Evolutionary conservation across 2,797 vertebrate genomes (phyloP).

Genomic region (Enteromius treurensis): DNA sequence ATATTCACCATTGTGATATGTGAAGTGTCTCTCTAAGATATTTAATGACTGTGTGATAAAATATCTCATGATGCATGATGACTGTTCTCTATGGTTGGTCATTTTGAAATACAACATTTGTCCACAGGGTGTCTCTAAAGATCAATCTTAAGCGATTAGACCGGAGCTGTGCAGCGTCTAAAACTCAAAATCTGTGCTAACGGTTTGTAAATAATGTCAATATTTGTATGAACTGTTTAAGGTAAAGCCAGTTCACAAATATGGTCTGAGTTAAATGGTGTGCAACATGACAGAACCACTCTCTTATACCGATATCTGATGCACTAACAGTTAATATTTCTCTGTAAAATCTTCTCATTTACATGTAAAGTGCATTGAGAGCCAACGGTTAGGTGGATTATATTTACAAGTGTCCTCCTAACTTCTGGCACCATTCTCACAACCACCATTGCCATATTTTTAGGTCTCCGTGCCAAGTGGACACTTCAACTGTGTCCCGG

Average conservation of each 20-base stretch:
- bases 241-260: not conserved
- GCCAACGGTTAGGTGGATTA: conserved; percentile 17
- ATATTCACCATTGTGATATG: not conserved
- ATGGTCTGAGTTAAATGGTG: not conserved
- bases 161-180: not conserved
- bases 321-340: not conserved
- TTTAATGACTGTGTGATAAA: not conserved
- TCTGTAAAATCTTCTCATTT: conserved; percentile 26
- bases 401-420: conserved; percentile 34
- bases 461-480: conserved; percentile 32
- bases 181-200: not conserved
- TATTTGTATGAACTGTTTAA: not conserved
- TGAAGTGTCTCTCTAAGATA: not conserved
- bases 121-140: not conserved
- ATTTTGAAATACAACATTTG: not conserved
- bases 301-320: not conserved
- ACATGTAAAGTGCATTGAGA: conserved; percentile 17
- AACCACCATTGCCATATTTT: conserved; percentile 38
- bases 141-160: not conserved
- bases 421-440: conserved; percentile 38
- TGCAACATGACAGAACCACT: not conserved
- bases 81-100: not conserved
- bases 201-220: not conserved
- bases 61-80: not conserved
- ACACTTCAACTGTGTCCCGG: conserved; percentile 40